A percentile compares a stretch with the other conserved stretches of the same genome.
Conservation (phyloP, 2,888 invertebrate species). For the Brenthis hecate region DNA sequence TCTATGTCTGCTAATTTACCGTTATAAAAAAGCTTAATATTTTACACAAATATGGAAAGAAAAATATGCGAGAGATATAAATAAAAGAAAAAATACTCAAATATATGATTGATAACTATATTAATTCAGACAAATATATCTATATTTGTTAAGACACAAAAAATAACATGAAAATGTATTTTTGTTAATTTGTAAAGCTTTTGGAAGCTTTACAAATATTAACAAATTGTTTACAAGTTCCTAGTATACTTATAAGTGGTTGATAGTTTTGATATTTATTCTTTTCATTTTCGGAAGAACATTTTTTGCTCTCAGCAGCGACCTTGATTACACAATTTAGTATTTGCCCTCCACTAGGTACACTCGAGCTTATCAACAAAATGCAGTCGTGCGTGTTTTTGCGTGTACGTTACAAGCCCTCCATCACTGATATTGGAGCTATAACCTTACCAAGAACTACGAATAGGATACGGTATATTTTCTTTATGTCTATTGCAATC, state of each 20-base stretch:
- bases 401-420: slow-evolving; percentile 58
- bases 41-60: too few relatives aligned
- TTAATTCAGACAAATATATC: too few relatives aligned
- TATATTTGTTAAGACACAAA: too few relatives aligned
- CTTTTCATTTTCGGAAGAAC: not conserved
- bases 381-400: slow-evolving; percentile 25
- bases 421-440: slow-evolving; percentile 68
- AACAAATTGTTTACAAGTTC: not conserved
- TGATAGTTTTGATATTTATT: slow-evolving; percentile 1
- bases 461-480: slow-evolving; percentile 9
- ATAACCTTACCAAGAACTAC: slow-evolving; percentile 19
- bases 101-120: too few relatives aligned
- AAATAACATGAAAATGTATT: too few relatives aligned
- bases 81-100: too few relatives aligned
- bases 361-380: slow-evolving; percentile 12
- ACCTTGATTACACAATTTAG: slow-evolving; percentile 11
- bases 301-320: slow-evolving; percentile 3
- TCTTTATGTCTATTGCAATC: too few relatives aligned
- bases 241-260: not conserved
- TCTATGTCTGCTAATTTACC: too few relatives aligned
- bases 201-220: too few relatives aligned
- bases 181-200: too few relatives aligned
- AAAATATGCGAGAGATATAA: too few relatives aligned
- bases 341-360: slow-evolving; percentile 10
- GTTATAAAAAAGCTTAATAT: too few relatives aligned